Evolutionary conservation across 2,888 invertebrate genomes (phyloP), one percentile per base, ranked within the genome.

Genomic region (Latheticus oryzae): DNA sequence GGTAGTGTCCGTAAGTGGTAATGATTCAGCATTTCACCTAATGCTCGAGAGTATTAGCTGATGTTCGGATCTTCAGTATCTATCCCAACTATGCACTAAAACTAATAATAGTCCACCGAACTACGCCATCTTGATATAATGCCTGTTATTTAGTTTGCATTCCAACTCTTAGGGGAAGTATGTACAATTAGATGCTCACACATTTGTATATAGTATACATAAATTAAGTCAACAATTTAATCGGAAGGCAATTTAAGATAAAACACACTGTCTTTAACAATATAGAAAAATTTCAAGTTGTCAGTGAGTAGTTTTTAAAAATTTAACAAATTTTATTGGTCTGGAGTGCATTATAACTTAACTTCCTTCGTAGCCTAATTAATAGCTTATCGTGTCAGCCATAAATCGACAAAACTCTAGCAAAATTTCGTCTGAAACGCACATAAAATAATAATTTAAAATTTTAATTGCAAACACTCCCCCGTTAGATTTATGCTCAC

Each of bases 1-100:
- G 11, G 30, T 40, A 45, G 11, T 16, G 35, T 26, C 24, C 13
- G 52, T 45, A 58, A 58, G 53, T 58, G 48, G 48, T 53, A 53
- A 53, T 58, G 58, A 58, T 58, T 53, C 58, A 58, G 58, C 58
- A 33, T 32, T 58, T 58, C 35, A 40, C 40, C 48, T 48, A 58
- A 58, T 53, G 52, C 51, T 40, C 38, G 38, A 61, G 54, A 45
- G 51, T 58, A 61, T 61, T 61, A 61, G 61, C 58, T 51, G 54
- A 51, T 58, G 58, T 47, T 60, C 47, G 54, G 51, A 43, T 43
- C 53, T 45, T 52, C 28, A 24, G 30, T 60, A 57, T 40, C 57
- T 56, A 56, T 33, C 51, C 54, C 42, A 54, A 61, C 57, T 58
- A 38, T 61, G 58, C 61, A 61, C 58, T 61, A 58, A 55, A 61